phyloP scores from a whole-genome alignment of 2,113 vertebrate species.

The Amphilophus citrinellus region DNA sequence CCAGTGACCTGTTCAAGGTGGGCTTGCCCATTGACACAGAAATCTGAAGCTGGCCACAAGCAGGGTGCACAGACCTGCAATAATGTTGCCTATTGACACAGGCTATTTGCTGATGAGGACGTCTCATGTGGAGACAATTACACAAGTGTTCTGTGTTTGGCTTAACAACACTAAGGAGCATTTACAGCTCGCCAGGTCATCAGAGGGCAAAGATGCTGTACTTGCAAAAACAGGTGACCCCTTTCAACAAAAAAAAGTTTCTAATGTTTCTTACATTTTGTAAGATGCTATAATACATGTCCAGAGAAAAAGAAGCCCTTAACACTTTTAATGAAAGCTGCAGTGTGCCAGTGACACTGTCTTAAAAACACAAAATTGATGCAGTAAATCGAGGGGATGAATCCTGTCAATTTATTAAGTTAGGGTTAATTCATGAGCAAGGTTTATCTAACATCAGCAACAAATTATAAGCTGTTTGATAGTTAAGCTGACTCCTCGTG shows the following conservation, averaged over 20 bases:
- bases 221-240: background rate
- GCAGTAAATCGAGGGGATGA: background rate
- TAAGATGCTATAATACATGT: too few species aligned
- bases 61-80: background rate
- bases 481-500: background rate
- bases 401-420: background rate
- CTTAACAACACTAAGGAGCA: background rate
- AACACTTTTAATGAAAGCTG: too few species aligned
- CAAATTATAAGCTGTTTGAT: background rate
- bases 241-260: too few species aligned
- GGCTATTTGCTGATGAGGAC: slow-evolving; percentile 16
- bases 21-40: slow-evolving; percentile 33
- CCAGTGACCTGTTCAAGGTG: slow-evolving; percentile 47
- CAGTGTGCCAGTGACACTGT: background rate
- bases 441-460: background rate
- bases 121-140: slow-evolving; percentile 16
- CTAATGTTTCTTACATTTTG: too few species aligned
- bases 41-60: slow-evolving; percentile 18
- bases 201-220: background rate
- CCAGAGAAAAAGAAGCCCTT: too few species aligned
- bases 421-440: background rate
- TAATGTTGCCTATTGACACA: slow-evolving; percentile 4
- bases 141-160: slow-evolving; percentile 8
- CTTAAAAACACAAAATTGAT: background rate
- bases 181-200: slow-evolving; percentile 9